Conservation (phyloP, 2,113 vertebrate species). For the Anas platyrhynchos region DNA sequence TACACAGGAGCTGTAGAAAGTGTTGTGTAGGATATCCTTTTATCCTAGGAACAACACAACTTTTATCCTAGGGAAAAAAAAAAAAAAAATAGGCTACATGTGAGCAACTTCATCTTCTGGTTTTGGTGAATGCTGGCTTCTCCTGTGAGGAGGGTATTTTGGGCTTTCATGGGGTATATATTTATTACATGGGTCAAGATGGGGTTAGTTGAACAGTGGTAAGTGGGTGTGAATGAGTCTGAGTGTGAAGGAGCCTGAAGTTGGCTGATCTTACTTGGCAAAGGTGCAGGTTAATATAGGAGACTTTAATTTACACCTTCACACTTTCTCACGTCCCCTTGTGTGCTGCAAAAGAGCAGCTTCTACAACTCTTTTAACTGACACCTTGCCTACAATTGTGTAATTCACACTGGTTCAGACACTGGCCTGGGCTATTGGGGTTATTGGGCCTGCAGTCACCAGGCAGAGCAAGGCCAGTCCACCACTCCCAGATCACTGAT, state of each 20-base stretch:
- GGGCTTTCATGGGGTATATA: background rate
- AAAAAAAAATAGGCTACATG: background rate
- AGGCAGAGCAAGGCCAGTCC: background rate
- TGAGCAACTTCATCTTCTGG: background rate
- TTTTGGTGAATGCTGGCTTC: background rate
- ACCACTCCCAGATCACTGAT: background rate
- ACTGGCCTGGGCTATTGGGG: background rate
- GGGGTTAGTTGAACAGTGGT: background rate
- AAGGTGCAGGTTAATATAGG: conserved; percentile 6
- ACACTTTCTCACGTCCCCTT: conserved; percentile 13
- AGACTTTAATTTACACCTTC: conserved; percentile 42
- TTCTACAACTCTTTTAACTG: conserved; percentile 40
- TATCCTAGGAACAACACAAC: background rate
- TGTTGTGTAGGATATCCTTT: rapidly evolving
- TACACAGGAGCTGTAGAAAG: background rate
- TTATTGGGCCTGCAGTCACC: background rate
- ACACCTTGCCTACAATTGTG: background rate
- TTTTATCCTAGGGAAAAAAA: background rate
- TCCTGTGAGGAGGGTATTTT: background rate
- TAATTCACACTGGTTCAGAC: background rate
- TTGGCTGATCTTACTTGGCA: background rate
- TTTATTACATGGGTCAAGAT: background rate
- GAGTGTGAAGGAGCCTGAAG: conserved; percentile 22
- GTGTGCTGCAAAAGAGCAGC: conserved; percentile 5
- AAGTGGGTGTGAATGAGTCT: conserved; percentile 19